Evolutionary conservation across 2,797 vertebrate genomes (phyloP), one percentile per base, ranked within the genome.

Genomic region (Botia kubotai): DNA sequence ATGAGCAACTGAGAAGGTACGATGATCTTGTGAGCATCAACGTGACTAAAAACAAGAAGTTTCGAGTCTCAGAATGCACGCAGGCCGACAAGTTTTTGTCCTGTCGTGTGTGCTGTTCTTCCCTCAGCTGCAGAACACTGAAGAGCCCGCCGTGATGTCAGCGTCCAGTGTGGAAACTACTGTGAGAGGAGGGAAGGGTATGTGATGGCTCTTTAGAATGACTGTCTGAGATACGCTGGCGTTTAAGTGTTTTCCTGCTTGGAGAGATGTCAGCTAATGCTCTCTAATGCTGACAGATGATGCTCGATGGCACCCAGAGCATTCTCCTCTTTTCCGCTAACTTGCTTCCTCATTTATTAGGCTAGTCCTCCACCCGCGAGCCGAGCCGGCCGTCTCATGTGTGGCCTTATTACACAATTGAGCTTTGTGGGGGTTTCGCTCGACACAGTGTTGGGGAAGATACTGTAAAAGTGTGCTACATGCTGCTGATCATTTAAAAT

Each of bases 221-320:
- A 53, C 48, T 58, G 62, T 57, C 48, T 78, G 57, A 79, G 71
- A 62, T 71, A 17, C 65, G 57, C 29, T 75, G 75, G 70, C 84
- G 58, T 75, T 73, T 68, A 72, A 75, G 63, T 65, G 81, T 68
- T 80, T 81, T 66, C 63, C 75, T 48, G 43, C 75, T 82, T 60
- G 72, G 66, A 77, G 71, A 79, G 71, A 79, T 76, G 73, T 80
- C 79, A 60, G 84, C 63, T 85, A 77, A 85, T 80, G 19, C 80
- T 19, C 48, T 68, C 65, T 85, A 84, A 87, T 85, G 66, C 77
- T 75, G 77, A 85, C 75, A 85, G 78, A 85, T 80, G 63, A 83
- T 76, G 70, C 58, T 68, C 63, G 29, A 50, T 16, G 57, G 60
- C 77, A 82, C 53, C 67, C 36, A 33, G 55, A 85, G 68, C 72